These are phyloP conservation scores for Chelon labrosus DNA, from an alignment of 2,797 vertebrate genomes.

Conservation along the genomic window DNA sequence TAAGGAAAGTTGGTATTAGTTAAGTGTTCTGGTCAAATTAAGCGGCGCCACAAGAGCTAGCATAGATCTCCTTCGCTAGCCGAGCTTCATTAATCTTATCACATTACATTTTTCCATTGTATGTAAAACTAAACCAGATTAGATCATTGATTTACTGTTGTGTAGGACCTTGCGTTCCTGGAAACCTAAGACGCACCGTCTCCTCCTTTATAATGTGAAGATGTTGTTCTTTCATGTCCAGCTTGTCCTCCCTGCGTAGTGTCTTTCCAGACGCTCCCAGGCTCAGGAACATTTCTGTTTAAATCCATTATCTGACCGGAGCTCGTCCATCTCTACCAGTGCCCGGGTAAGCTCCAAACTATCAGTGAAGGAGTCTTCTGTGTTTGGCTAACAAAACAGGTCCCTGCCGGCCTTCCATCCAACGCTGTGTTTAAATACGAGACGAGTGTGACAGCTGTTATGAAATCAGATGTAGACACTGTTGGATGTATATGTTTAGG, in stretches of 20 bases:
- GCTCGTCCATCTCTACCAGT: conserved; percentile 61
- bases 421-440: conserved; percentile 57
- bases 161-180: conserved; percentile 6
- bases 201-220: conserved; percentile 29
- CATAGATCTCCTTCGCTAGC: neutral
- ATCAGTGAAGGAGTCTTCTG: conserved; percentile 38
- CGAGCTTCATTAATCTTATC: conserved; percentile 21
- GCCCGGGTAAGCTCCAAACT: conserved; percentile 42
- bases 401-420: conserved; percentile 39
- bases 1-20: neutral
- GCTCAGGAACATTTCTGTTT: conserved; percentile 68
- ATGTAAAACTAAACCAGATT: conserved; percentile 26
- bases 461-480: conserved; percentile 40
- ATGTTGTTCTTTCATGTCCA: conserved; percentile 66
- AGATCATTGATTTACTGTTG: neutral
- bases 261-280: conserved; percentile 49
- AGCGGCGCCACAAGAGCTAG: too few relatives aligned
- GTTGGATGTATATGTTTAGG: conserved; percentile 40
- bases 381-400: conserved; percentile 56
- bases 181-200: conserved; percentile 17
- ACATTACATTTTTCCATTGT: conserved; percentile 12
- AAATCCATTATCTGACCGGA: conserved; percentile 71
- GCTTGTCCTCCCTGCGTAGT: conserved; percentile 61
- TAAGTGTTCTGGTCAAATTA: neutral
- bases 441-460: conserved; percentile 61